Evolutionary conservation across 37 sponge, comb jelly and placozoan genomes (phyloP), one percentile per base, ranked within the genome.

Genomic region (Mnemiopsis leidyi): DNA sequence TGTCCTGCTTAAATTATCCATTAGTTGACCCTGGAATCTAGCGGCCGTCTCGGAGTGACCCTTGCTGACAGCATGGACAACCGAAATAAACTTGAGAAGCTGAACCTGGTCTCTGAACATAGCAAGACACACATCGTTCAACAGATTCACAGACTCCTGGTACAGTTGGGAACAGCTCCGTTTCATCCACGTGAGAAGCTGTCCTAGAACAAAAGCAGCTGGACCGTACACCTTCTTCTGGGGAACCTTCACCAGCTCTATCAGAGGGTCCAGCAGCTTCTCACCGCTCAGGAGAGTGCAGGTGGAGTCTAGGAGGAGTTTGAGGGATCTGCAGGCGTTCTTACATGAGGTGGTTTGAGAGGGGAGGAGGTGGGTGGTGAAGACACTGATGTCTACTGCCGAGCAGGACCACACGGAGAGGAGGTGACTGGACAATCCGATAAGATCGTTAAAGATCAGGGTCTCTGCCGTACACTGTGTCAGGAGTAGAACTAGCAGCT

Each of bases 31-130:
- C 24, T 38, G 40, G 26, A 85, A 85, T 1, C 90, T 1, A 16
- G 61, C 24, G 1, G 90, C 90, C 2, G 90, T 85, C 3, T 85
- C 90, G 2, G 90, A 37, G 90, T 85, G 90, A 16, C 61, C 90
- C 29, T 85, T 38, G 24, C 90, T 40, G 16, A 85, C 61, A 23
- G 23, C 23, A 13, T 85, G 90, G 0, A 85, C 90, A 28, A 85
- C 23, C 2, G 36, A 85, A 2, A 85, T 40, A 25, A 85, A 85
- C 90, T 85, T 85, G 48, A 40, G 40, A 28, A 85, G 90, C 61
- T 40, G 61, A 1, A 85, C 40, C 9, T 35, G 25, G 90, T 85
- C 90, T 25, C 90, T 38, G 61, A 9, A 40, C 24, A 85, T 0
- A 40, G 90, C 40, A 3, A 85, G 90, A n/a, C 40, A 40, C 38